These are phyloP conservation scores for Trinorchestia longiramus DNA, from an alignment of 1,140 invertebrate genomes.

Conservation along the genomic window DNA sequence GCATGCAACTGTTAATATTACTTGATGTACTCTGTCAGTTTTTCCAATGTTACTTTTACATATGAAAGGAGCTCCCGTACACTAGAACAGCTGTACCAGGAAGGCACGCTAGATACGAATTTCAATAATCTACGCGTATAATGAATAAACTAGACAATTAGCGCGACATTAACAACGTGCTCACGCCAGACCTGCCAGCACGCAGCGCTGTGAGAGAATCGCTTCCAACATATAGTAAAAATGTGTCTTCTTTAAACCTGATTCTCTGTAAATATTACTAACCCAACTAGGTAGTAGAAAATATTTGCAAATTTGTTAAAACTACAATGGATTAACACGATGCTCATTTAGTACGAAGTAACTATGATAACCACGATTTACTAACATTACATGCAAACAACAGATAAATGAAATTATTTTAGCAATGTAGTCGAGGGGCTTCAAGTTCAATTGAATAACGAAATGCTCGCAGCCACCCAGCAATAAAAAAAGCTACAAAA, in stretches of 20 bases:
- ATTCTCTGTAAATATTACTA: too few relatives aligned
- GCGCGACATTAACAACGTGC: neutral
- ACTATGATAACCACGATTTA: too few relatives aligned
- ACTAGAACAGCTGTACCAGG: neutral
- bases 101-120: neutral
- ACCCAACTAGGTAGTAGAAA: too few relatives aligned
- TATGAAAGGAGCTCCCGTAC: neutral
- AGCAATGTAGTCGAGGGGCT: too few relatives aligned
- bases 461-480: neutral
- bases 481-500: neutral
- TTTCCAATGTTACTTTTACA: neutral
- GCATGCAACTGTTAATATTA: neutral
- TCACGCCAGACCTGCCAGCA: neutral
- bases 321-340: neutral
- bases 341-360: too few relatives aligned
- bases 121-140: neutral
- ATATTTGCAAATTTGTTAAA: neutral
- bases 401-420: too few relatives aligned
- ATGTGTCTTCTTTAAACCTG: neutral
- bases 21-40: neutral
- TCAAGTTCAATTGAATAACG: neutral
- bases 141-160: neutral
- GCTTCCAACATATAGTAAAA: neutral
- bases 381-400: too few relatives aligned
- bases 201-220: neutral